Conservation (phyloP, 2,113 vertebrate genomes). For the Cyanocitta stelleri region DNA sequence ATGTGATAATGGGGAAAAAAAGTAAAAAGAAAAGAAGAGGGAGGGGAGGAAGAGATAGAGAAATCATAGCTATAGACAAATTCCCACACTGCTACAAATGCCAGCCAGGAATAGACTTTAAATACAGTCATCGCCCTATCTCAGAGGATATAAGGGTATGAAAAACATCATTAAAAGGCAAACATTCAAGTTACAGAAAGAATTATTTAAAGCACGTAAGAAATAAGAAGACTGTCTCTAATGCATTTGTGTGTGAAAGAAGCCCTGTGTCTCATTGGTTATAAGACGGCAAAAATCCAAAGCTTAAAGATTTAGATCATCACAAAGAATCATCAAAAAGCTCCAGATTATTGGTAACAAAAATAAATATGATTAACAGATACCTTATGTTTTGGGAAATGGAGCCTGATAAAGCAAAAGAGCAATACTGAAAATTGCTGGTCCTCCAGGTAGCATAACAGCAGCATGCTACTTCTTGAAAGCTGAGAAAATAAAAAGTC, state of each 20-base stretch:
- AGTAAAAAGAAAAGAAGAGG: rapidly evolving
- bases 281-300: not conserved
- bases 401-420: not conserved
- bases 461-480: not conserved
- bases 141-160: rapidly evolving
- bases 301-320: not conserved
- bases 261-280: not conserved
- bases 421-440: not conserved
- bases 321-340: not conserved
- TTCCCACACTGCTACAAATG: not conserved
- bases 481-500: not conserved
- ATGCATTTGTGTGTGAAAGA: not conserved
- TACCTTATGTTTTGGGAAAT: not conserved
- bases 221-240: not conserved
- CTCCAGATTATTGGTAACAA: not conserved
- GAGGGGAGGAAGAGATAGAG: not conserved
- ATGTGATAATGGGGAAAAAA: not conserved
- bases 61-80: not conserved
- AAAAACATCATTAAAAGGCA: not conserved
- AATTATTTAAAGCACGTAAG: not conserved
- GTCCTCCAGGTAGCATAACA: not conserved
- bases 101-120: not conserved
- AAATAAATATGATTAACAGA: not conserved
- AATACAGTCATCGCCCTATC: not conserved
- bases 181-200: not conserved